phyloP scores from a whole-genome alignment of 2,797 vertebrate genomes.

The Sparidentex hasta region DNA sequence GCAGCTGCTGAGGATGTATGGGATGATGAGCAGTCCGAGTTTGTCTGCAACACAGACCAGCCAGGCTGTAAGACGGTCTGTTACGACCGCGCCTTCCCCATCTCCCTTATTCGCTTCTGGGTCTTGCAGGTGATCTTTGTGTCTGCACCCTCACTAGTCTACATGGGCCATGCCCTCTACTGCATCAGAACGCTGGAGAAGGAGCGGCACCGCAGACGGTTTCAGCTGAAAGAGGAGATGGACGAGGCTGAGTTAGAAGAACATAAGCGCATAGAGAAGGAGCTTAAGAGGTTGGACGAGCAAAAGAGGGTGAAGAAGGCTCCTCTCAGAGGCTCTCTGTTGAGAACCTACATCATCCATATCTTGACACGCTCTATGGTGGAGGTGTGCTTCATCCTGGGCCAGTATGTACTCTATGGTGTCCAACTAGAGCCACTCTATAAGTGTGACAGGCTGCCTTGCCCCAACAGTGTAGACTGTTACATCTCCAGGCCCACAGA shows the following conservation, averaged over 20 bases:
- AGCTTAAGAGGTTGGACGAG: slow-evolving; percentile 91
- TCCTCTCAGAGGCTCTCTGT: slow-evolving; percentile 91
- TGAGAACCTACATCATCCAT: slow-evolving; percentile 94
- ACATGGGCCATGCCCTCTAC: slow-evolving; percentile 96
- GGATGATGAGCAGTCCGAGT: slow-evolving; percentile 94
- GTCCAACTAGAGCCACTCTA: slow-evolving; percentile 91
- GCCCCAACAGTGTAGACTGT: slow-evolving; percentile 95
- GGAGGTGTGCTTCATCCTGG: slow-evolving; percentile 94
- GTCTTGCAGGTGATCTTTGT: slow-evolving; percentile 96
- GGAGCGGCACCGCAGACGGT: slow-evolving; percentile 88
- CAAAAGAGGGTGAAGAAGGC: slow-evolving; percentile 92
- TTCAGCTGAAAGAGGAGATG: slow-evolving; percentile 88
- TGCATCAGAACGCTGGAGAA: slow-evolving; percentile 91
- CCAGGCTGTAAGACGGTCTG: slow-evolving; percentile 95
- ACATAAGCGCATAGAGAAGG: slow-evolving; percentile 89
- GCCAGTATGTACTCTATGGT: slow-evolving; percentile 93
- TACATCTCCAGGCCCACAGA: slow-evolving; percentile 96
- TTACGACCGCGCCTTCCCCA: slow-evolving; percentile 93
- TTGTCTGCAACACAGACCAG: slow-evolving; percentile 95
- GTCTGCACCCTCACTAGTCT: slow-evolving; percentile 93
- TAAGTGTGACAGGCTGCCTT: slow-evolving; percentile 91
- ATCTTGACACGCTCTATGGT: slow-evolving; percentile 93
- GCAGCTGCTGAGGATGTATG: slow-evolving; percentile 95
- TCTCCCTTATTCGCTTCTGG: slow-evolving; percentile 96
- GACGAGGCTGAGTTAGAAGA: slow-evolving; percentile 87